A percentile compares a stretch with the other conserved stretches of the same genome.
phyloP scores from a whole-genome alignment of 2,797 vertebrate species.

The Etheostoma nigrum region DNA sequence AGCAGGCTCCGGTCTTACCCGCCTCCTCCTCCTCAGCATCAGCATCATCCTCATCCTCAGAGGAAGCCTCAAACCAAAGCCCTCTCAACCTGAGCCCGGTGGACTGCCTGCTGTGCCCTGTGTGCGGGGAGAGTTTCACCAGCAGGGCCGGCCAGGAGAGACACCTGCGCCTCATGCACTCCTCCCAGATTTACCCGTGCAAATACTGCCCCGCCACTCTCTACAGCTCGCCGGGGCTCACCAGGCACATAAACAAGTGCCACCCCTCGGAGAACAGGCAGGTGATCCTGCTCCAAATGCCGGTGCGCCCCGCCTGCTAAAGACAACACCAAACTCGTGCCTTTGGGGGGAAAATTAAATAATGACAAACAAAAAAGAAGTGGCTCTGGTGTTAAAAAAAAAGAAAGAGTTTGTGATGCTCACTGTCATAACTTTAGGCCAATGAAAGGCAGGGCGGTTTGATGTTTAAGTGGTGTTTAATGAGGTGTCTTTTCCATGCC shows the following conservation, averaged over 20 bases:
- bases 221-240: slow-evolving; percentile 98
- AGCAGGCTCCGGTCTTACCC: slow-evolving; percentile 68
- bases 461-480: slow-evolving; percentile 78
- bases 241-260: slow-evolving; percentile 99
- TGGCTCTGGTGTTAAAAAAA: slow-evolving; percentile 41
- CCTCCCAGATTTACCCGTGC: slow-evolving; percentile 97
- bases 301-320: slow-evolving; percentile 95
- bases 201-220: slow-evolving; percentile 98
- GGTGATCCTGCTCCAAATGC: slow-evolving; percentile 98
- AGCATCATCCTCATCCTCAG: slow-evolving; percentile 73
- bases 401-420: slow-evolving; percentile 65
- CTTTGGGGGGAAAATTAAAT: slow-evolving; percentile 60
- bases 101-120: slow-evolving; percentile 94
- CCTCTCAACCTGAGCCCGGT: slow-evolving; percentile 85
- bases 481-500: slow-evolving; percentile 79
- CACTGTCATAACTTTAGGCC: slow-evolving; percentile 77
- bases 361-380: slow-evolving; percentile 41
- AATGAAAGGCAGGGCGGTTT: slow-evolving; percentile 77
- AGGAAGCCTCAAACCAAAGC: slow-evolving; percentile 84
- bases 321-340: slow-evolving; percentile 77
- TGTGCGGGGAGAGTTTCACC: slow-evolving; percentile 95
- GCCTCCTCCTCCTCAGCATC: slow-evolving; percentile 52
- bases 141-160: slow-evolving; percentile 94
- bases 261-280: slow-evolving; percentile 98
- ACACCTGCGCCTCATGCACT: slow-evolving; percentile 96